Percentiles rank a stretch among this genome's conserved stretches.
Conservation (phyloP, 2,113 vertebrate genomes). For the Pogona vitticeps region DNA sequence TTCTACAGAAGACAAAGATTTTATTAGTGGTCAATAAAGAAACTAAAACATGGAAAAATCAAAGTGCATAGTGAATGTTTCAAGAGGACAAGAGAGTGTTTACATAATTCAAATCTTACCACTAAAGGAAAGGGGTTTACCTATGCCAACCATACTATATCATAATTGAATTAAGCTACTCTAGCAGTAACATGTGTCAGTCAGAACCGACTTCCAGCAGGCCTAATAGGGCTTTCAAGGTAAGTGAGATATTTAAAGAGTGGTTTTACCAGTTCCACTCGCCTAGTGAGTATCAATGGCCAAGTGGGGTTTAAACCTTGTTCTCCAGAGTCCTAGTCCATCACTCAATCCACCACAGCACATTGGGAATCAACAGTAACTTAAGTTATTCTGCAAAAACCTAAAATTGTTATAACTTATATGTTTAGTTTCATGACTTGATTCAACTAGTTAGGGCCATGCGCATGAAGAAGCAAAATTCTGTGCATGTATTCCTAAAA, state of each 20-base stretch:
- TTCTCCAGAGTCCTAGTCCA: no score
- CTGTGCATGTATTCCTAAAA: background rate
- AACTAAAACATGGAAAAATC: background rate
- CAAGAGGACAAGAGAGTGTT: background rate
- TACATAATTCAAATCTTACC: background rate
- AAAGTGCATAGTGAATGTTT: background rate
- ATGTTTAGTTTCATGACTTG: background rate
- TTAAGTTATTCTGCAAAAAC: conserved; percentile 40
- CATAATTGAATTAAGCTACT: background rate
- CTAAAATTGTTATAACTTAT: conserved; percentile 27
- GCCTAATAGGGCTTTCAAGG: no score
- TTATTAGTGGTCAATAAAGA: background rate
- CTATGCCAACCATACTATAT: background rate
- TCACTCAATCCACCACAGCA: no score
- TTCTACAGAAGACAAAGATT: background rate
- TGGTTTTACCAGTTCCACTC: no score
- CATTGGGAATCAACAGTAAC: background rate
- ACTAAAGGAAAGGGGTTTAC: background rate
- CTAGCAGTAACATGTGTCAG: conserved; percentile 7
- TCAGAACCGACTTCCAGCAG: no score
- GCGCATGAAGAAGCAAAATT: background rate
- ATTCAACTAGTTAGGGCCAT: background rate
- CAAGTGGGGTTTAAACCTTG: no score
- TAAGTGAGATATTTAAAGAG: no score
- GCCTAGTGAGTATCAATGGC: no score